Conservation (phyloP, 2,113 vertebrate species). For the Thinocorus orbignyianus region DNA sequence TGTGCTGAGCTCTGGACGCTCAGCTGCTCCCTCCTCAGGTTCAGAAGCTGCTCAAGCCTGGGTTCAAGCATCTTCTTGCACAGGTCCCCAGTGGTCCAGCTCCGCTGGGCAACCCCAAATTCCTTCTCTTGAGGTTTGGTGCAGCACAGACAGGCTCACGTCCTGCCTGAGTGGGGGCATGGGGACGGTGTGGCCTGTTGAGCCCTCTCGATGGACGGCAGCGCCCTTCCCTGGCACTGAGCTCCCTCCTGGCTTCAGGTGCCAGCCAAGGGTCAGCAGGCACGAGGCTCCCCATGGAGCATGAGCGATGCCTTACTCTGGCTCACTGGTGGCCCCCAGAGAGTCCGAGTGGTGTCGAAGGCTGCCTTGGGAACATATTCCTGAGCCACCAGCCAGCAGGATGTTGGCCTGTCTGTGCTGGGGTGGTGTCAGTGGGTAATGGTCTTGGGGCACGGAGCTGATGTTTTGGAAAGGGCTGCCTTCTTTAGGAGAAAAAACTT, state of each 20-base stretch:
- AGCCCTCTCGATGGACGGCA: neutral
- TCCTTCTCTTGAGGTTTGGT: neutral
- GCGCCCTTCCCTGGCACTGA: neutral
- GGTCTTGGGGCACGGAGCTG: neutral
- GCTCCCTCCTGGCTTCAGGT: neutral
- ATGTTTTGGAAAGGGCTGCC: neutral
- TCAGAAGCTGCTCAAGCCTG: neutral
- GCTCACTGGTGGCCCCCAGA: neutral
- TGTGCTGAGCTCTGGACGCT: neutral
- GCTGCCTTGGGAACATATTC: neutral
- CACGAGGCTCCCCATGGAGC: neutral
- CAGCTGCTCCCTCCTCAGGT: neutral
- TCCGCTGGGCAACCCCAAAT: neutral
- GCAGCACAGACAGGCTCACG: neutral
- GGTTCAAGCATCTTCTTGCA: neutral
- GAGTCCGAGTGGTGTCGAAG: neutral
- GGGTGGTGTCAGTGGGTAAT: neutral
- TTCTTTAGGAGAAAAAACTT: neutral
- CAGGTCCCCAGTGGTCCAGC: neutral
- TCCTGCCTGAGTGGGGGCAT: neutral
- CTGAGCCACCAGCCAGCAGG: neutral
- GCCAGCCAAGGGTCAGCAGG: neutral
- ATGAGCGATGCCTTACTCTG: neutral
- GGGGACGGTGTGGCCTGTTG: fast-evolving
- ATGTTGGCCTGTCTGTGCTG: neutral